Base-by-base conservation (phyloP, 2,113 vertebrate species). In the Anthoscopus minutus region DNA sequence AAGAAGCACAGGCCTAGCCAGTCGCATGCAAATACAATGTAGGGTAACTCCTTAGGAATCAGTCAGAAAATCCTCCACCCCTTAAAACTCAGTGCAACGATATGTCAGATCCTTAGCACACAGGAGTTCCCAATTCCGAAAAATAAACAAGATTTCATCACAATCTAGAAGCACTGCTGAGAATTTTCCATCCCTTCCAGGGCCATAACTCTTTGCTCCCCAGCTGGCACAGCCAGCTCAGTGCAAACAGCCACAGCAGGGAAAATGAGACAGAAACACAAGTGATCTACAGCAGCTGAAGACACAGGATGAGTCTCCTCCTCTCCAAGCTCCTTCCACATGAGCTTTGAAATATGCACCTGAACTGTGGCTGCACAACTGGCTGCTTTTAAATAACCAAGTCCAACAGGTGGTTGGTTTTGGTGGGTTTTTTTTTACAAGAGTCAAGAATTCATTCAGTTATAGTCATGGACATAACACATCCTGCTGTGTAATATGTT, bases 131-230 rank as follows among this genome's bases (percentile, higher is more conserved):
- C 25, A 67, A 2, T 31, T 78, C 50, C 81, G 37, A 70, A 65
- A 86, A 61, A 60, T 9, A 44, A 58, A 5, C 17, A 42, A 44
- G 37, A 73, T 24, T 83, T 30, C 38, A 78, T 53, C 54, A 47
- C 25, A 18, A 23, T 15, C 31, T 27, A 44, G 48, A 37, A 74
- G 40, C 0, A 0, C 33, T 56, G 22, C 33, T 0, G 2, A 28
- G 24, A 53, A 48, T 51, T 57, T 51, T 10, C 61, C 7, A 10
- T 86, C 45, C 62, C 37, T 69, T 67, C 42, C 27, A 57, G 45
- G 7, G 7, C 21, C 22, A 6, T 10, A 56, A 38, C 28, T 66
- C 25, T 45, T 76, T 30, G 45, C 24, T 73, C n/a, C 53, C 9
- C 45, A 81, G 45, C 5, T 53, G 50, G 47, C 10, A 10, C 15